These are phyloP conservation scores for Tetraodon nigroviridis DNA, from an alignment of 2,113 vertebrate genomes.

Conservation along the genomic window DNA sequence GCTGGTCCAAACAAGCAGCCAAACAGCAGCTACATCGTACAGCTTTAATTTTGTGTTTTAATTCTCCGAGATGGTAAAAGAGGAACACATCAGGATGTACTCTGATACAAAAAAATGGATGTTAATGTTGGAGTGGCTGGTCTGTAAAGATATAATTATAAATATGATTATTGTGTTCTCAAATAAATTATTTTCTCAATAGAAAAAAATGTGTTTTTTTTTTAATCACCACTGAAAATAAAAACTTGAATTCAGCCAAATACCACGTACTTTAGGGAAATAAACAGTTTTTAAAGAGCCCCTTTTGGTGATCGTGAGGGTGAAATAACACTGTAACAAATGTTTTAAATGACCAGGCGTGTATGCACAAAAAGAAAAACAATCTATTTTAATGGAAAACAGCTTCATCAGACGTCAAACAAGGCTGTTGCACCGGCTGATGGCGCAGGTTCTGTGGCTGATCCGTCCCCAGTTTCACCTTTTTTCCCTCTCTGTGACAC, in stretches of 20 bases:
- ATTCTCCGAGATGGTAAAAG: conserved; percentile 11
- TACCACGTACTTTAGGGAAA: too few species aligned
- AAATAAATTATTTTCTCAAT: conserved; percentile 81
- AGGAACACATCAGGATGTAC: conserved; percentile 28
- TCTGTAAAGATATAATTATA: conserved; percentile 50
- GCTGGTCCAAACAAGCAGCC: conserved; percentile 5
- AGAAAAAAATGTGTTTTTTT: conserved; percentile 20
- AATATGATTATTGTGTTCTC: conserved; percentile 63
- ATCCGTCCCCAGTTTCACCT: conserved; percentile 10
- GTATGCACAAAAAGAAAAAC: conserved; percentile 3
- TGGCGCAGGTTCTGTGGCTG: background rate
- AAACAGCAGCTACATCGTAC: conserved; percentile 5
- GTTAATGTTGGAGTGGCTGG: conserved; percentile 42
- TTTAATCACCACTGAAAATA: background rate
- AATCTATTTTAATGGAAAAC: conserved; percentile 35
- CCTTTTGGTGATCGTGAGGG: too few species aligned
- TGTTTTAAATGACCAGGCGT: too few species aligned
- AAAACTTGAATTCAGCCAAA: too few species aligned
- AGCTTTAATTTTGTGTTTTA: conserved; percentile 50
- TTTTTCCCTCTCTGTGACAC: conserved; percentile 1
- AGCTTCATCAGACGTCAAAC: conserved; percentile 19
- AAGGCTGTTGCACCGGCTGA: conserved; percentile 23
- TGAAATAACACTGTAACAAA: too few species aligned
- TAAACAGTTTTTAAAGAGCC: too few species aligned
- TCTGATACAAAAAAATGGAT: conserved; percentile 51